These are phyloP conservation scores for Ommatoiulus sabulosus DNA, from an alignment of 2,888 invertebrate genomes.

Conservation along the genomic window DNA sequence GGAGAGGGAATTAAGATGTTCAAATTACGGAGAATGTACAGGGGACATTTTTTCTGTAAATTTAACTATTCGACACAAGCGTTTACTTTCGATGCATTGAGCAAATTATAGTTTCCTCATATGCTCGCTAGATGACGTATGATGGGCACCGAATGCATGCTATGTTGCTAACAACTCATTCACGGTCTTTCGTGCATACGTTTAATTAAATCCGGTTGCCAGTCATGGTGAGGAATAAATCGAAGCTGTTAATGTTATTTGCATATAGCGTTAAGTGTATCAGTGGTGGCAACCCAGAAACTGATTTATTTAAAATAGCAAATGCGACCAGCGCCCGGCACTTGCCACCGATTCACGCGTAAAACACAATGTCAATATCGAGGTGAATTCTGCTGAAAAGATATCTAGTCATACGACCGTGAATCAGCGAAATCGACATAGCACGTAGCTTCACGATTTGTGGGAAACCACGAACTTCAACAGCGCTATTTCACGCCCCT, in stretches of 20 bases:
- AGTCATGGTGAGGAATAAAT: not conserved
- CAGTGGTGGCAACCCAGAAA: conserved; percentile 23
- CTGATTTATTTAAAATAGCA: not conserved
- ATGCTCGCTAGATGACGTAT: not conserved
- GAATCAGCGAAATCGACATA: conserved; percentile 6
- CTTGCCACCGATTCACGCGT: not conserved
- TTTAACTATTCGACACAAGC: too few species aligned
- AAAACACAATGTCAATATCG: conserved; percentile 27
- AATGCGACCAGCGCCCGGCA: not conserved
- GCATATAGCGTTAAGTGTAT: conserved; percentile 44
- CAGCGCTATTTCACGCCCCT: conserved; percentile 4
- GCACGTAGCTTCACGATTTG: not conserved
- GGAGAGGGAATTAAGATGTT: too few species aligned
- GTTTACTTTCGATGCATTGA: too few species aligned
- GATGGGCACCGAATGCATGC: not conserved
- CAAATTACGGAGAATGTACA: too few species aligned
- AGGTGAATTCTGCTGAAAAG: conserved; percentile 12
- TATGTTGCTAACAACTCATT: not conserved
- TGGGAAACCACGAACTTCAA: conserved; percentile 35
- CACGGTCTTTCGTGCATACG: not conserved
- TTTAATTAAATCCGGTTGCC: not conserved
- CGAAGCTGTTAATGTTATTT: conserved; percentile 17
- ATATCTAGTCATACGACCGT: not conserved
- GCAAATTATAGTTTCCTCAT: not conserved
- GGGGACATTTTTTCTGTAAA: too few species aligned